A percentile compares a stretch with the other conserved stretches of the same genome.
Evolutionary conservation across 2,888 invertebrate species (phyloP).

Genomic region (Cyaniris semiargus): DNA sequence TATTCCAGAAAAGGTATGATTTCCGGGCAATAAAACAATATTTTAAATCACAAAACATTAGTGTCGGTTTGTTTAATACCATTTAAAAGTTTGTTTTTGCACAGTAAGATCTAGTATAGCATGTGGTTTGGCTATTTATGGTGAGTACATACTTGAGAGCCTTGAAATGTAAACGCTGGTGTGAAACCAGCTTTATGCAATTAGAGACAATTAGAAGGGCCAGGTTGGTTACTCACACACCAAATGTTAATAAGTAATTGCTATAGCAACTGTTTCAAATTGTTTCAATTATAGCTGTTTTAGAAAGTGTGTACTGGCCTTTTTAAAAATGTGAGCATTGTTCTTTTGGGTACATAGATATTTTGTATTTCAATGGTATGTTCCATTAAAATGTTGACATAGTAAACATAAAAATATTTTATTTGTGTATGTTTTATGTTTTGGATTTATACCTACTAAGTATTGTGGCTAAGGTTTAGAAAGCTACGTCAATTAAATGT

Average conservation of each 20-base stretch:
- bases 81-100: too few relatives aligned
- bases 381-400: not conserved
- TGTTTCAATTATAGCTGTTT: not conserved
- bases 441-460: too few relatives aligned
- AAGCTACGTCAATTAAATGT: too few relatives aligned
- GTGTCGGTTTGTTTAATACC: too few relatives aligned
- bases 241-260: constrained; percentile 29
- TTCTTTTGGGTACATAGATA: not conserved
- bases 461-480: too few relatives aligned
- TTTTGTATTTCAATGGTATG: not conserved
- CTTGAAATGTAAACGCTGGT: not conserved
- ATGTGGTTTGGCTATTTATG: constrained; percentile 10
- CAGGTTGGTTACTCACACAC: constrained; percentile 18
- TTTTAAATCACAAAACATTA: too few relatives aligned
- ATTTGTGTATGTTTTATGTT: too few relatives aligned
- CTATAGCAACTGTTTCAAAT: constrained; percentile 30
- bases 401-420: too few relatives aligned
- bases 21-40: too few relatives aligned
- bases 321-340: not conserved
- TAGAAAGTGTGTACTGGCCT: not conserved
- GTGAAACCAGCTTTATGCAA: constrained; percentile 27
- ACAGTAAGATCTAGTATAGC: not conserved
- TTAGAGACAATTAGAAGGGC: constrained; percentile 32
- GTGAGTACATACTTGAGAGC: not conserved
- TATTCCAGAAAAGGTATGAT: too few relatives aligned